Evolutionary conservation across 2,888 invertebrate species (phyloP), one percentile per base, ranked within the genome.

Genomic region (Oligia latruncula): DNA sequence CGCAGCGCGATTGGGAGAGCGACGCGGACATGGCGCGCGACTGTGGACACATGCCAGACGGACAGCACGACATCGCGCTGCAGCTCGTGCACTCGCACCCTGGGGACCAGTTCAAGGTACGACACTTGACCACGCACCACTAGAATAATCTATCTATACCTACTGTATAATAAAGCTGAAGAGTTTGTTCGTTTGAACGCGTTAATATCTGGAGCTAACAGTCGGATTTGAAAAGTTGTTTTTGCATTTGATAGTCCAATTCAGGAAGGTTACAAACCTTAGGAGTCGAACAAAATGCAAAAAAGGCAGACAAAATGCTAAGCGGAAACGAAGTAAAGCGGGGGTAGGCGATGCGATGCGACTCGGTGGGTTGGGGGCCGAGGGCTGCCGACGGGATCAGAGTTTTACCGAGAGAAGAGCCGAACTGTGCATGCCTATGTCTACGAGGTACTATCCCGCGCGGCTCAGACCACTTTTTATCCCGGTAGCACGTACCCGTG

Each of bases 1-100:
- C 98, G 0, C 94, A 97, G 86, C 97, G 98, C 64, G 97, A 98
- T 91, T 98, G 98, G 98, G 98, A 98, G 95, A 97, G 96, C 89
- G 98, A 98, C 92, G 96, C 95, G 0, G 97, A 97, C 74, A 95
- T 98, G 9, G 80, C 65, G 4, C 86, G 15, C 0, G 89, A 80
- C 55, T 91, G 92, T 43, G 82, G 84, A 40, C 82, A 90, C 66
- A 78, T 70, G 84, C 93, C 1, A 8, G 13, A 29, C 40, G n/a
- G 15, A 6, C 77, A 98, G 97, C 90, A 95, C 11, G 98, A 98
- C 92, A 98, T 98, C 86, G 98, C 98, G 0, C 93, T 96, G 40
- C 98, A 98, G 92, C 95, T 98, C 68, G 93, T 98, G 29, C 95
- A 97, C 77, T 95, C 97, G 0, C 93, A 97, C 11, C 98, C 98